A percentile compares a stretch with the other conserved stretches of the same genome.
Conservation (phyloP, 2,797 vertebrate genomes). For the Craterocephalus amniculus region DNA sequence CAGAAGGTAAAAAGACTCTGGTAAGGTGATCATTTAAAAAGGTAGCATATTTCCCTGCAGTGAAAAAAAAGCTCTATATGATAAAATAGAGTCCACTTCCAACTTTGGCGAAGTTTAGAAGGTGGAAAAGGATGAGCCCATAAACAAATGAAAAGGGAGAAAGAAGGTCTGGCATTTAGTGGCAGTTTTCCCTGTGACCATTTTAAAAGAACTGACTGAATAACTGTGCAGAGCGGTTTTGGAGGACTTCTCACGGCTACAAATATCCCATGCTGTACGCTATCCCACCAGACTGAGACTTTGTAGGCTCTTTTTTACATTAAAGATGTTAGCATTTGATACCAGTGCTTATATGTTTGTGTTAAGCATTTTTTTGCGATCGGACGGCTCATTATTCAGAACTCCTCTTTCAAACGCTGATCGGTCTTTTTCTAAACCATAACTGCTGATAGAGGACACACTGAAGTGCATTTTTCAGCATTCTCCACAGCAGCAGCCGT, state of each 20-base stretch:
- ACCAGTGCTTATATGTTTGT: conserved; percentile 64
- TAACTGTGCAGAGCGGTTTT: conserved; percentile 49
- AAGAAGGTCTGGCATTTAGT: conserved; percentile 23
- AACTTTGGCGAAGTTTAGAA: conserved; percentile 33
- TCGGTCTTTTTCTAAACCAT: conserved; percentile 57
- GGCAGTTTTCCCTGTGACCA: conserved; percentile 45
- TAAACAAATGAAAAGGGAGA: conserved; percentile 36
- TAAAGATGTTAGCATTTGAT: conserved; percentile 59
- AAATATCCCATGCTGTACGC: conserved; percentile 57
- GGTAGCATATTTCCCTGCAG: conserved; percentile 35
- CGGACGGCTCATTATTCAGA: conserved; percentile 71
- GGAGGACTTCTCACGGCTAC: conserved; percentile 25
- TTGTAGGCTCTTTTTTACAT: conserved; percentile 41
- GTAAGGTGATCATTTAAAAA: conserved; percentile 36
- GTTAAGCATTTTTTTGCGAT: conserved; percentile 71
- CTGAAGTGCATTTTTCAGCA: conserved; percentile 56
- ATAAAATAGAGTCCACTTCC: conserved; percentile 12
- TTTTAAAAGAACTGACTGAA: conserved; percentile 47
- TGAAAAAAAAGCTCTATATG: conserved; percentile 9
- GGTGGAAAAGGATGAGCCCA: conserved; percentile 13
- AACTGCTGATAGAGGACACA: conserved; percentile 70
- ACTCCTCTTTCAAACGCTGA: conserved; percentile 52
- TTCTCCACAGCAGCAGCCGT: conserved; percentile 66
- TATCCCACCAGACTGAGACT: conserved; percentile 48
- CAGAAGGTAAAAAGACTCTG: conserved; percentile 38